These are phyloP conservation scores for Muscidifurax raptorellus DNA, from an alignment of 1,140 invertebrate species.

Conservation along the genomic window DNA sequence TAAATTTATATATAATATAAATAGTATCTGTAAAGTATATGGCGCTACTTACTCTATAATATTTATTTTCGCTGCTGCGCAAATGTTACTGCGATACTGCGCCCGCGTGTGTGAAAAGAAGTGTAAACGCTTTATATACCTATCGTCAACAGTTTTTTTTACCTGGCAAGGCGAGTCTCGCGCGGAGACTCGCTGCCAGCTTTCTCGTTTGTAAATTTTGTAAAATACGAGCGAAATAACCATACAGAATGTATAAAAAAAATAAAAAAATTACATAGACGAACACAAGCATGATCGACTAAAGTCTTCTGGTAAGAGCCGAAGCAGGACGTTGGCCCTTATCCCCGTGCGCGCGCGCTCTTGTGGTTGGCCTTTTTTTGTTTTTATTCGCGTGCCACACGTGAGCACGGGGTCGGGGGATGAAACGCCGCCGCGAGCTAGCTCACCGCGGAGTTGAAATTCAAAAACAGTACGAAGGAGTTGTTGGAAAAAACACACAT, in stretches of 20 bases:
- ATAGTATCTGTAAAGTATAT: constrained; percentile 32
- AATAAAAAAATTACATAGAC: constrained; percentile 17
- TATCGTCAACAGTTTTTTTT: not conserved
- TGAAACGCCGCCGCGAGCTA: constrained; percentile 13
- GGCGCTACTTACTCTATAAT: constrained; percentile 35
- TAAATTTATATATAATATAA: not conserved
- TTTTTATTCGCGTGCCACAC: not conserved
- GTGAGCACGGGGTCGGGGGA: constrained; percentile 9
- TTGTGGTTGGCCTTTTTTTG: not conserved
- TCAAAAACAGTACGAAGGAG: not conserved
- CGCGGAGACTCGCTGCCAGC: constrained; percentile 4
- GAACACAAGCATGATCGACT: not conserved
- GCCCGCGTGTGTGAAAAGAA: constrained; percentile 9
- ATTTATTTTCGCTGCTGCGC: constrained; percentile 44
- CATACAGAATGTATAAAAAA: constrained; percentile 22
- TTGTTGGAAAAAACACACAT: not conserved
- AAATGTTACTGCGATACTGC: constrained; percentile 27
- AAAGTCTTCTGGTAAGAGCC: constrained; percentile 18
- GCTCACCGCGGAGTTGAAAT: constrained; percentile 21
- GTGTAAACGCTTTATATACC: constrained; percentile 17
- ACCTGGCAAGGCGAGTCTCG: not conserved
- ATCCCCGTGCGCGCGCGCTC: not conserved
- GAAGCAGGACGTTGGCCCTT: not conserved
- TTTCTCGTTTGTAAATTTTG: constrained; percentile 50
- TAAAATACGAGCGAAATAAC: constrained; percentile 45